A percentile compares a stretch with the other conserved stretches of the same genome.
phyloP scores from a whole-genome alignment of 1,140 invertebrate species.

The Sitophilus oryzae region DNA sequence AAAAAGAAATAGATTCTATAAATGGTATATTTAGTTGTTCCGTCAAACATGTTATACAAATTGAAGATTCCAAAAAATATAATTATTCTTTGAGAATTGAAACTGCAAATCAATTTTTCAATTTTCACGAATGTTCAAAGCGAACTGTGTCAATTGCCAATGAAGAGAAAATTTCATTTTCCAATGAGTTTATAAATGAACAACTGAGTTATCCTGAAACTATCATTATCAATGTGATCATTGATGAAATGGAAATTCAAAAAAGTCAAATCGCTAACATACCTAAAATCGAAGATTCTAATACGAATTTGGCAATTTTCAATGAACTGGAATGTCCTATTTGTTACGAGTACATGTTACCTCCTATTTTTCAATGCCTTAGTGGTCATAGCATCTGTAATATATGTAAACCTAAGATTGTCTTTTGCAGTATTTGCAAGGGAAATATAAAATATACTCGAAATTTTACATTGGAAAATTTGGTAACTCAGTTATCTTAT shows the following conservation, averaged over 20 bases:
- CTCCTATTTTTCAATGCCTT: constrained; percentile 33
- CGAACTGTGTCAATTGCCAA: constrained; percentile 3
- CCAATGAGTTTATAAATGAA: constrained; percentile 18
- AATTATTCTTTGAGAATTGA: constrained; percentile 21
- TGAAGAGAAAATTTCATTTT: constrained; percentile 20
- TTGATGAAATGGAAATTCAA: too few species aligned
- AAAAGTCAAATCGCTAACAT: not conserved
- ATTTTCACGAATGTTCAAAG: constrained; percentile 10
- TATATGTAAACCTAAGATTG: constrained; percentile 20
- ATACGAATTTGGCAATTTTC: constrained; percentile 1
- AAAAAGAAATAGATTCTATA: constrained; percentile 25
- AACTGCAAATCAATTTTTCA: too few species aligned
- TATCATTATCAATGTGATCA: constrained; percentile 20
- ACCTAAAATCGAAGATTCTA: not conserved
- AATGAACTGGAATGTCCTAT: constrained; percentile 33
- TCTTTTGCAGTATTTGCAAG: constrained; percentile 23
- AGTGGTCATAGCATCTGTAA: constrained; percentile 35
- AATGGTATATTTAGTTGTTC: constrained; percentile 22
- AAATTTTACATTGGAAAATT: constrained; percentile 30
- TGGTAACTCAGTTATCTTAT: constrained; percentile 23
- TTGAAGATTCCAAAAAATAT: constrained; percentile 12
- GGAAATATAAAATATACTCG: constrained; percentile 21
- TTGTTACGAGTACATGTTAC: constrained; percentile 31
- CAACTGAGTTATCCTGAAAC: constrained; percentile 17
- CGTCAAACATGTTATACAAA: constrained; percentile 12